Evolutionary conservation across 2,113 vertebrate species (phyloP).

Genomic region (Apodemus speciosus): DNA sequence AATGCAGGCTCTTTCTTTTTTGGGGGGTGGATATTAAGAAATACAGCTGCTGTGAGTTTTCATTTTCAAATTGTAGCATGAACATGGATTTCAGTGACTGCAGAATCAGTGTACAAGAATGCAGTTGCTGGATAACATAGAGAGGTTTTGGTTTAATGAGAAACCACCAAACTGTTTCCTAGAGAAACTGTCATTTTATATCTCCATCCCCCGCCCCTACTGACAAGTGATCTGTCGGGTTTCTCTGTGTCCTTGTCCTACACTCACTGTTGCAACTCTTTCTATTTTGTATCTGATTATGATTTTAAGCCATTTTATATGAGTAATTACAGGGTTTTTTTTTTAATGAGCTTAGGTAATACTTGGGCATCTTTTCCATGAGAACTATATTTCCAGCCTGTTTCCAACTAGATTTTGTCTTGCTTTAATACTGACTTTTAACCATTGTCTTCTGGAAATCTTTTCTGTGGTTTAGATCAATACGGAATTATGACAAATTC

Average conservation of each 20-base stretch:
- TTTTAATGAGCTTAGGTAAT: neutral
- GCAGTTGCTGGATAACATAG: neutral
- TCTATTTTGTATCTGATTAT: constrained; percentile 5
- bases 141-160: neutral
- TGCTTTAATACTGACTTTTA: neutral
- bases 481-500: constrained; percentile 15
- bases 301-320: neutral
- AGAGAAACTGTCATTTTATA: neutral
- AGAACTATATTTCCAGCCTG: neutral
- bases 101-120: neutral
- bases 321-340: neutral
- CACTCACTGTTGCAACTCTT: neutral
- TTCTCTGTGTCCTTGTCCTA: neutral
- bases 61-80: neutral
- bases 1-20: neutral
- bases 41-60: neutral
- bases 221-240: neutral
- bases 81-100: neutral
- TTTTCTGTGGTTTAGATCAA: neutral
- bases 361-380: neutral
- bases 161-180: neutral
- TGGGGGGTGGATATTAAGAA: neutral
- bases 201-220: neutral
- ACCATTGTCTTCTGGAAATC: neutral
- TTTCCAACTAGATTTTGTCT: constrained; percentile 8